Evolutionary conservation across 2,888 invertebrate genomes (phyloP), one percentile per base, ranked within the genome.

Genomic region (Alloscopus bannaensis): DNA sequence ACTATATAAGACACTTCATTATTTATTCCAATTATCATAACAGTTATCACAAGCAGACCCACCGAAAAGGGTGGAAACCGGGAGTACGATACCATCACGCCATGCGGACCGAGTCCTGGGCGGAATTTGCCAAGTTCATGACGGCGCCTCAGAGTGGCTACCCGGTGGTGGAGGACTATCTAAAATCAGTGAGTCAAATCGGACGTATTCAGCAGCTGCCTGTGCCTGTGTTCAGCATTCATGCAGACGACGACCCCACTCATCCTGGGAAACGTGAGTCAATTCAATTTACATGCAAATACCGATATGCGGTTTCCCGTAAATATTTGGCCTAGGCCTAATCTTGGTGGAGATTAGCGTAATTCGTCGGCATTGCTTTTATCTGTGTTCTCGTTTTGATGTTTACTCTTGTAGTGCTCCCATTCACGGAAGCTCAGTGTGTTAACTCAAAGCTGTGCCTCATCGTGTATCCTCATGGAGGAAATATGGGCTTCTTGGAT

Each of bases 171-270:
- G 69, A 76, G 3, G 76, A 52, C 3, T 76, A 76, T 45, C 31
- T 76, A 22, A 55, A 76, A 22, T 62, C 62, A 3, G 31, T 76
- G 4, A 76, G 62, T 28, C 76, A 76, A 76, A 69, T 76, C 18
- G 76, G 76, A 13, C 50, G 76, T 20, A 76, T 76, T 31, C 76
- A 69, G 40, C 76, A 76, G 29, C 11, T 76, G 42, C 76, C 76
- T n/a, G 57, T 76, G n/a, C 76, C 76, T 69, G 76, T 76, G 76
- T 76, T 76, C 76, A 76, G 76, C 50, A 76, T 76, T 69, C 76
- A 76, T 69, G 76, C 76, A 68, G 64, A 76, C 29, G 76, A 76
- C 60, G 76, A 76, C 18, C 76, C 76, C 1, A 69, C 60, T n/a
- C 62, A 76, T 69, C 76, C 76, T 11, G 76, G 76, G 29, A 76